phyloP scores from a whole-genome alignment of 1,140 invertebrate genomes.

The Drosophila pachea region DNA sequence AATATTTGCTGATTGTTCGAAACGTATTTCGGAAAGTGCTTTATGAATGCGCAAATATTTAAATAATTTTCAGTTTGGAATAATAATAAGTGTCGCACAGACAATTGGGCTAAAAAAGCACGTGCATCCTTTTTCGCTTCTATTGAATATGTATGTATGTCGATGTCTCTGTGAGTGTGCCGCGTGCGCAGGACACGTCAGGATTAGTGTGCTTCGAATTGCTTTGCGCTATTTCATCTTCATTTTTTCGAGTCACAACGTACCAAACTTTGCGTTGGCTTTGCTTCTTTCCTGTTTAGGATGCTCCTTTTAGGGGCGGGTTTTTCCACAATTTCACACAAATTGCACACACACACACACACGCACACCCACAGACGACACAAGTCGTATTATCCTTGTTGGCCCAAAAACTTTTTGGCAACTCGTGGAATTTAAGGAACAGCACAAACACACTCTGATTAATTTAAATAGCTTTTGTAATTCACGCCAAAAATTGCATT shows the following conservation, averaged over 20 bases:
- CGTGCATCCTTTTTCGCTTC: slow-evolving; percentile 42
- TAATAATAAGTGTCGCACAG: slow-evolving; percentile 25
- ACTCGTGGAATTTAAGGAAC: slow-evolving; percentile 19
- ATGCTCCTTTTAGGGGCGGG: slow-evolving; percentile 54
- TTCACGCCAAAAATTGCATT: slow-evolving; percentile 49
- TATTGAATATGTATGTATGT: slow-evolving; percentile 11
- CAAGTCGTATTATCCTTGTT: slow-evolving; percentile 29
- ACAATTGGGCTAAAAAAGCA: slow-evolving; percentile 46
- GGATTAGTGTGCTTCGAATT: slow-evolving; percentile 46
- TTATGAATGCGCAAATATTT: slow-evolving; percentile 53
- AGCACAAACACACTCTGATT: slow-evolving; percentile 20
- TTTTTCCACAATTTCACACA: slow-evolving; percentile 28
- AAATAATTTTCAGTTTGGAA: slow-evolving; percentile 29
- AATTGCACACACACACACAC: no score
- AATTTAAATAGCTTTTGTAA: slow-evolving; percentile 24
- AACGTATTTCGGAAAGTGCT: slow-evolving; percentile 12
- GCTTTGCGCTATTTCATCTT: slow-evolving; percentile 15
- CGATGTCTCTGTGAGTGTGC: slow-evolving; percentile 17
- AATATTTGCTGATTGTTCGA: slow-evolving; percentile 38
- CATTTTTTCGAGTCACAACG: slow-evolving; percentile 30
- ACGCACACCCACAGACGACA: slow-evolving; percentile 25
- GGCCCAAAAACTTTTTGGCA: slow-evolving; percentile 9
- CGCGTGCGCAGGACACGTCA: slow-evolving; percentile 71
- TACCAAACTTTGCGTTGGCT: slow-evolving; percentile 71
- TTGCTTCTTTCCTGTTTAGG: slow-evolving; percentile 44